A percentile compares a stretch with the other conserved stretches of the same genome.
These are phyloP conservation scores for Zosterops hypoxanthus DNA, from an alignment of 2,113 vertebrate genomes.

Conservation along the genomic window DNA sequence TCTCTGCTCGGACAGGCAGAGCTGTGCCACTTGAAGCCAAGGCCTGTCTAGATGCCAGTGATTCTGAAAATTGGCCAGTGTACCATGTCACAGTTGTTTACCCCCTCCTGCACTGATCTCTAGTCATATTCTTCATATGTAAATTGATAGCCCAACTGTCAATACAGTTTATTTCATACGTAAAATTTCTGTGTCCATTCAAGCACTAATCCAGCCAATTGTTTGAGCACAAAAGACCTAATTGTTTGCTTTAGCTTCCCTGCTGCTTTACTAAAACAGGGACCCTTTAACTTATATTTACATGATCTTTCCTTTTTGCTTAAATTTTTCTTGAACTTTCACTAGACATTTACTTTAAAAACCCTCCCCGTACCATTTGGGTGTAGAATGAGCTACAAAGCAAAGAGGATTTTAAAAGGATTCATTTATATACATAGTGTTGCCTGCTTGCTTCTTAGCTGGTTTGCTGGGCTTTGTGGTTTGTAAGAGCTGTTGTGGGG, in stretches of 20 bases:
- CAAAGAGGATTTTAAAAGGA: background rate
- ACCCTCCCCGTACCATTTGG: background rate
- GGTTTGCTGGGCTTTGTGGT: background rate
- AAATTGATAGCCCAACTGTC: background rate
- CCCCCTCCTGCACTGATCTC: background rate
- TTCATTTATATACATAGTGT: background rate
- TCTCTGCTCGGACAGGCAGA: background rate
- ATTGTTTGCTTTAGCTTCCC: background rate
- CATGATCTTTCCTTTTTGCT: background rate
- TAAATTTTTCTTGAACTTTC: background rate
- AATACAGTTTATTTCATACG: background rate
- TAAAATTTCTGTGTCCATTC: background rate
- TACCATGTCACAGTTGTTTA: background rate
- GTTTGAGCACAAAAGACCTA: background rate
- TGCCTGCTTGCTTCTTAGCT: background rate
- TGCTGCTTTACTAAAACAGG: background rate
- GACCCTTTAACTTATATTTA: background rate
- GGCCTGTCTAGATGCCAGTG: background rate
- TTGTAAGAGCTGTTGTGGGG: background rate
- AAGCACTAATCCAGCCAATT: background rate
- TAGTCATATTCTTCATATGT: background rate
- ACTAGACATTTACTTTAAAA: background rate
- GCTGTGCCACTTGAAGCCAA: background rate
- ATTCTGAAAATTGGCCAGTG: background rate
- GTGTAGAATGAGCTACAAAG: background rate